These are phyloP conservation scores for Malachius bipustulatus DNA, from an alignment of 2,888 invertebrate genomes.

Conservation along the genomic window DNA sequence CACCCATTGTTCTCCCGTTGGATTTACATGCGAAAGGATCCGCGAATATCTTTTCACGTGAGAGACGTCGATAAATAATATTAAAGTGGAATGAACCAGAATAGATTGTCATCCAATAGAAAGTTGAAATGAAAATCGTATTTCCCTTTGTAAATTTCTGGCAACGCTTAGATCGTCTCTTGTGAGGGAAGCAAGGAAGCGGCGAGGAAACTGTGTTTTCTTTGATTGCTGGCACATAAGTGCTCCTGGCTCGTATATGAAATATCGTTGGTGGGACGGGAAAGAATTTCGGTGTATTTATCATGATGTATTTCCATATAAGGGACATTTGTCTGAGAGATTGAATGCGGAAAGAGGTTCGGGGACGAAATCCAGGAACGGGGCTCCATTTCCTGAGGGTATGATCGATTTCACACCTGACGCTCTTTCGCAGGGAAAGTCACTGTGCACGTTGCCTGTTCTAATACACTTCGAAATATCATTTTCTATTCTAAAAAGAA, in stretches of 20 bases:
- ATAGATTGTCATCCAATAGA: too few species aligned
- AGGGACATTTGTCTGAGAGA: conserved; percentile 19
- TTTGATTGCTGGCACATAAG: conserved; percentile 9
- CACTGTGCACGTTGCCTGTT: not conserved
- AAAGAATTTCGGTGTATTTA: conserved; percentile 18
- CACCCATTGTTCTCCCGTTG: too few species aligned
- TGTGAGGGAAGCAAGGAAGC: too few species aligned
- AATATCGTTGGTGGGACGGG: conserved; percentile 7
- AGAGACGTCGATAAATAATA: too few species aligned
- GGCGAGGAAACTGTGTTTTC: conserved; percentile 10
- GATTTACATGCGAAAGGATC: too few species aligned
- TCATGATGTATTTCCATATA: conserved; percentile 20
- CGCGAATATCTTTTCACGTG: too few species aligned
- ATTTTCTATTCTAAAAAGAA: too few species aligned
- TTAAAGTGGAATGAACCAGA: too few species aligned
- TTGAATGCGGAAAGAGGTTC: conserved; percentile 18
- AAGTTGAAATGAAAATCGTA: too few species aligned
- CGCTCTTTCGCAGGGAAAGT: conserved; percentile 1
- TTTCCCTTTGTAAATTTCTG: too few species aligned
- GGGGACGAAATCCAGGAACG: conserved; percentile 15
- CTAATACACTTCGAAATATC: too few species aligned
- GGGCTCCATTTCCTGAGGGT: conserved; percentile 16
- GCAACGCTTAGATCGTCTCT: too few species aligned
- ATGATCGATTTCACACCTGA: conserved; percentile 21
- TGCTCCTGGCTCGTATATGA: conserved; percentile 6